phyloP scores from a whole-genome alignment of 2,888 invertebrate species.

The Apodemia duryi region DNA sequence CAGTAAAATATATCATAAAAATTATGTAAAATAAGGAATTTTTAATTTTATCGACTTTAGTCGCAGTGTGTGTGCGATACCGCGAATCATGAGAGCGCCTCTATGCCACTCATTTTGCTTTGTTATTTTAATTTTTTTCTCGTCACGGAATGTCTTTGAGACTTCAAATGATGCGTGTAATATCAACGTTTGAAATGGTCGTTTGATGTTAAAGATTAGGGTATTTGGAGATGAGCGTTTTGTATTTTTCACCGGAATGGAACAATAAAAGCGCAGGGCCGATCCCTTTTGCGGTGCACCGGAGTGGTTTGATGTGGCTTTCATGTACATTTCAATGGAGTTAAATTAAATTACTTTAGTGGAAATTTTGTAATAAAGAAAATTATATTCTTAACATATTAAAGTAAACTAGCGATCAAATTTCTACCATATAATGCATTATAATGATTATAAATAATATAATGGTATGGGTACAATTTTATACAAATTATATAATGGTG shows the following conservation, averaged over 20 bases:
- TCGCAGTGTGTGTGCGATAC: slow-evolving; percentile 33
- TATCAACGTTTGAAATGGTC: slow-evolving; percentile 62
- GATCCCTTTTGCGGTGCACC: slow-evolving; percentile 51
- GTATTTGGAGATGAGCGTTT: slow-evolving; percentile 56
- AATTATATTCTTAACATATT: no score
- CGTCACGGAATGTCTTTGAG: slow-evolving; percentile 72
- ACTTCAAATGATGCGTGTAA: slow-evolving; percentile 77
- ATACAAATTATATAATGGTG: no score
- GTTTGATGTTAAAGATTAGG: slow-evolving; percentile 63
- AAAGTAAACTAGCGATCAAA: no score
- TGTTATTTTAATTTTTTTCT: slow-evolving; percentile 76
- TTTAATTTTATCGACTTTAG: slow-evolving; percentile 55
- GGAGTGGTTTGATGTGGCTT: slow-evolving; percentile 38
- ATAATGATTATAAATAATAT: no score
- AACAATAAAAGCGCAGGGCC: slow-evolving; percentile 51
- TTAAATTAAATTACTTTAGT: neutral
- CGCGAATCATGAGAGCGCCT: slow-evolving; percentile 47
- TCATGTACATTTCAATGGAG: slow-evolving; percentile 22
- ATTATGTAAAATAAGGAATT: slow-evolving; percentile 44
- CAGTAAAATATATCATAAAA: no score
- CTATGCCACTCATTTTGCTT: slow-evolving; percentile 50
- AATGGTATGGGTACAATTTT: no score
- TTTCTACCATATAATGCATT: no score
- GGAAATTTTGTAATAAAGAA: no score
- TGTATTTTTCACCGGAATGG: slow-evolving; percentile 61